Evolutionary conservation across 2,113 vertebrate genomes (phyloP), one percentile per base, ranked within the genome.

Genomic region (Sturnira hondurensis): DNA sequence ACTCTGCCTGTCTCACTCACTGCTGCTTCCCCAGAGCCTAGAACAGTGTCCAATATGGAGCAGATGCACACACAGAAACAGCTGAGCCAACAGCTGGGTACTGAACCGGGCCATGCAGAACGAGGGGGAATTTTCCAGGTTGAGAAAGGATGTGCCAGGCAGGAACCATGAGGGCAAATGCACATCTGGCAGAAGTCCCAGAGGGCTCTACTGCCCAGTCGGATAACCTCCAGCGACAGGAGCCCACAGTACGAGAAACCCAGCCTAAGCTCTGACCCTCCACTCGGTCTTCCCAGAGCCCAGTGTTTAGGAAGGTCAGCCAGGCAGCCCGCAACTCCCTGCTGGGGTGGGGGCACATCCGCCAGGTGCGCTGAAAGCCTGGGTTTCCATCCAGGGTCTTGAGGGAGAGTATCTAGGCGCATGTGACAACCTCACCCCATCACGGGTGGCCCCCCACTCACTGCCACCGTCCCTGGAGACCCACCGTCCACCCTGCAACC

Each of bases 401-500:
- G 43, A 84, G 41, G 26, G 41, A 93, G 17, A 84, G 26, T 14
- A 12, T 10, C 12, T 3, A 13, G 0, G 0, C 65, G 31, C n/a
- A 19, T n/a, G 11, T 65, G 33, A 38, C 54, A 88, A 16, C 26
- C 8, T 83, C 16, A 4, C 41, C 58, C 20, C 8, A 33, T 31
- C 61, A 13, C 14, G 11, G 76, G 45, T n/a, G 47, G 41, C 33
- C 80, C 33, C n/a, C 71, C 28, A 16, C 5, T 71, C 70, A 80
- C 78, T 5, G 22, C 20, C 45, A 41, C 73, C 26, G 77, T 77
- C 41, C 43, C 70, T 11, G 33, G 67, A 38, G 82, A 33, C 22
- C 50, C 31, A 28, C 0, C 0, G 33, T 63, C 36, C 22, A 6
- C 33, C 15, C 1, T 0, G 1, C 83, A 24, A 41, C 33, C 22